Evolutionary conservation across 2,113 vertebrate genomes (phyloP).

Genomic region (Pachycephala philippinensis): DNA sequence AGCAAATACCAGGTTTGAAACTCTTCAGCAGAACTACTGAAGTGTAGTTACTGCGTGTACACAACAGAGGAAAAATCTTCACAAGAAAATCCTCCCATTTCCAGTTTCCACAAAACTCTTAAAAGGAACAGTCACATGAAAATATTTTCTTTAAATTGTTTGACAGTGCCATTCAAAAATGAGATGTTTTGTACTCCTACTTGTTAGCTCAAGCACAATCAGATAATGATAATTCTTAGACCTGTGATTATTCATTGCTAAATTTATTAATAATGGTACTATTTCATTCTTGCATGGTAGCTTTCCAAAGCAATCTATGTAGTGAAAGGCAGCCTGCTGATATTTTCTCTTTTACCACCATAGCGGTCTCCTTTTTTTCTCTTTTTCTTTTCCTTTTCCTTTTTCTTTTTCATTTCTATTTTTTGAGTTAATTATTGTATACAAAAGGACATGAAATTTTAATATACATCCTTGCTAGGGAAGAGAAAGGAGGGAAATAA

Average conservation of each 20-base stretch:
- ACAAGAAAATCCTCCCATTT: not conserved
- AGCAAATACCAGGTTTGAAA: not conserved
- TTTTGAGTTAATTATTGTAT: not conserved
- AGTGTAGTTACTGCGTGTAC: not conserved
- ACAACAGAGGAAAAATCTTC: not conserved
- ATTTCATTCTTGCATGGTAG: not conserved
- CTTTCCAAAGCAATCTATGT: not conserved
- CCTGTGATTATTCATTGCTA: not conserved
- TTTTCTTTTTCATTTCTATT: not conserved
- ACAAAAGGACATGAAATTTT: not conserved
- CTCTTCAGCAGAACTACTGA: not conserved
- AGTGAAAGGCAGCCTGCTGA: not conserved
- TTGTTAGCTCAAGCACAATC: not conserved
- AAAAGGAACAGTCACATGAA: not conserved
- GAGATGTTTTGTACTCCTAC: not conserved
- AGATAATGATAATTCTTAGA: not conserved
- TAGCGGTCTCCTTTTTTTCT: accelerated
- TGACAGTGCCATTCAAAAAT: not conserved
- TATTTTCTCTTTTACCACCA: not conserved
- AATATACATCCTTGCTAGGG: not conserved
- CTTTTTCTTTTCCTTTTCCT: not conserved
- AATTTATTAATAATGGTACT: not conserved
- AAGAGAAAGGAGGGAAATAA: not conserved
- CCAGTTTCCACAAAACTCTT: not conserved
- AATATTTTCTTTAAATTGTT: not conserved